Conservation (phyloP, 2,797 vertebrate genomes). For the Catamblyrhynchus diadema region DNA sequence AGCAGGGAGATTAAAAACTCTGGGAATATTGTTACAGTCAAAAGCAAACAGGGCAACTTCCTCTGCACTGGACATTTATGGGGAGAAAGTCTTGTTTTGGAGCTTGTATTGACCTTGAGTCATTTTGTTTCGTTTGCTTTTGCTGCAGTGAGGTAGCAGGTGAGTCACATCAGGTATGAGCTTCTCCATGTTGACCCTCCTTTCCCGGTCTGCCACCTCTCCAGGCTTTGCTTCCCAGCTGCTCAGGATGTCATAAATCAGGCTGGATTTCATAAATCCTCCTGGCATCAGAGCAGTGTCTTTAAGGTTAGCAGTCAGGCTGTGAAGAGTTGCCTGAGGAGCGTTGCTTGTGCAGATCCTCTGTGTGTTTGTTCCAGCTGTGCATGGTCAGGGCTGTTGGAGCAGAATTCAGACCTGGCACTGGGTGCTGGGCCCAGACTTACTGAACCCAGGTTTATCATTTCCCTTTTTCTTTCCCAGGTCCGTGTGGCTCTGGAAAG, state of each 20-base stretch:
- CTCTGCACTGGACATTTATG: fast-evolving
- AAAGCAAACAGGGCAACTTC: not conserved
- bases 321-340: not conserved
- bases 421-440: not conserved
- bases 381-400: not conserved
- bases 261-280: not conserved
- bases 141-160: fast-evolving
- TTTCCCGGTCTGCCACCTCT: not conserved
- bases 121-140: not conserved
- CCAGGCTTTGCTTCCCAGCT: not conserved
- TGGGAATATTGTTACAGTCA: not conserved
- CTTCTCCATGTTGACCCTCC: not conserved
- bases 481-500: not conserved
- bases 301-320: not conserved
- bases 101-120: not conserved
- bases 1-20: not conserved
- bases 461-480: conserved; percentile 21
- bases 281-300: not conserved
- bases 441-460: not conserved
- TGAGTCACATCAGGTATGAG: not conserved
- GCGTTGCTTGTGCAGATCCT: not conserved
- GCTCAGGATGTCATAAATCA: not conserved
- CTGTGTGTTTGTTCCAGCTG: not conserved
- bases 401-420: not conserved
- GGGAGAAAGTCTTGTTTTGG: not conserved